Base-by-base conservation (phyloP, 2,888 invertebrate genomes). In the Meloe dianella region DNA sequence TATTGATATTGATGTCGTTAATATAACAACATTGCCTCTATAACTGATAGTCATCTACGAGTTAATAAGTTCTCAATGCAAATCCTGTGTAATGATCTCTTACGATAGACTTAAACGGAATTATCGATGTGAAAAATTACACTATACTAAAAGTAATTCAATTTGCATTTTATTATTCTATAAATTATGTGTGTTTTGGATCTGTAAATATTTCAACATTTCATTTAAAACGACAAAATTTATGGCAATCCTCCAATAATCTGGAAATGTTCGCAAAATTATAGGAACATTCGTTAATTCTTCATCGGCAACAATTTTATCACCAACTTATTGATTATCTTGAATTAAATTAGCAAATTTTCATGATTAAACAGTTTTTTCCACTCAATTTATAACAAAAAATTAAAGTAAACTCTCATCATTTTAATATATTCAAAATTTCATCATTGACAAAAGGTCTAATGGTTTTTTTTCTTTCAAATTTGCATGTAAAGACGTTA, bases 401-500 rank as follows among this genome's bases (percentile, higher is more conserved):
- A n/a, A n/a, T n/a, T n/a, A n/a, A n/a, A n/a, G n/a, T n/a, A 38
- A n/a, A 38, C 3, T n/a, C 17, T 17, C 41, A 35, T 35, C 7
- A 41, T 24, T 54, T 24, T 12, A 54, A 54, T 54, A 0, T 24
- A 54, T 54, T 14, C 24, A 47, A 3, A 47, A 20, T 20, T 20
- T 20, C 20, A 9, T 41, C 41, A n/a, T 41, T 41, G 41, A 41
- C 17, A 41, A 41, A 60, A 17, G 12, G n/a, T 32, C 14, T 20
- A 30, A 38, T 38, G 38, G 24, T 14, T 47, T 63, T 60, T 57
- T 56, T 59, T 58, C 57, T 6, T 60, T 57, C 7, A 30, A 24
- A 60, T 57, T 60, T 62, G 56, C 67, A 64, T 67, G 65, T 68
- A 61, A 61, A 38, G 47, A 58, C 60, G 1, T 35, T 61, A 63